These are phyloP conservation scores for Polietes domitor DNA, from an alignment of 2,888 invertebrate species.

Conservation along the genomic window DNA sequence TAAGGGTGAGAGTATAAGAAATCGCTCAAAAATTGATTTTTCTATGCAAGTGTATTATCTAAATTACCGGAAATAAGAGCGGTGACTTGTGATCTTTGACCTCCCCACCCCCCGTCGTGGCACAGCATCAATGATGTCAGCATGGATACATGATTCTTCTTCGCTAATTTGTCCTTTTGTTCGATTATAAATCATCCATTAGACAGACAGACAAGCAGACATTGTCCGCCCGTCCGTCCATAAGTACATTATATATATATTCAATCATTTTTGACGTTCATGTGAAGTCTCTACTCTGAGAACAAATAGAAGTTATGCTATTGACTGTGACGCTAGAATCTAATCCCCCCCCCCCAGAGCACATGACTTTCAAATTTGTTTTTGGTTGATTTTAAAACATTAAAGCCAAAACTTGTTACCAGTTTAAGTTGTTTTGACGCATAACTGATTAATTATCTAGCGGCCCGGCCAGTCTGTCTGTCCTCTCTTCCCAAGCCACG, in stretches of 20 bases:
- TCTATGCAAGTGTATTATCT: no score
- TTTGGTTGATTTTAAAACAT: not conserved
- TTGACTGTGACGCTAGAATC: not conserved
- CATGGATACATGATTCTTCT: not conserved
- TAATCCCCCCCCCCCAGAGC: not conserved
- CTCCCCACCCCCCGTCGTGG: no score
- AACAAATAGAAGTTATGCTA: not conserved
- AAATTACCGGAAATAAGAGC: no score
- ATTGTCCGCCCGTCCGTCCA: not conserved
- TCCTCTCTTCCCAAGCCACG: not conserved
- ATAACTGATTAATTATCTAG: conserved; percentile 21
- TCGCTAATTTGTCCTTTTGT: not conserved
- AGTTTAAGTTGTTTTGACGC: not conserved
- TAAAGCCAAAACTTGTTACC: not conserved
- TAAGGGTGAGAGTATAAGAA: no score
- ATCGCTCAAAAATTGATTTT: no score
- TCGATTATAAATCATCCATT: not conserved
- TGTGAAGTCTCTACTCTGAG: no score
- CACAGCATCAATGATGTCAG: conserved; percentile 1
- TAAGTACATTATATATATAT: not conserved
- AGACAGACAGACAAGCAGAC: not conserved
- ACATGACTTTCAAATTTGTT: conserved; percentile 5
- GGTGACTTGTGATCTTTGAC: no score
- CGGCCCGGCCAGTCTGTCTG: no score
- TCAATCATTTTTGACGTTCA: not conserved